Conservation (phyloP, 2,888 invertebrate species). For the Bellardia bayeri region DNA sequence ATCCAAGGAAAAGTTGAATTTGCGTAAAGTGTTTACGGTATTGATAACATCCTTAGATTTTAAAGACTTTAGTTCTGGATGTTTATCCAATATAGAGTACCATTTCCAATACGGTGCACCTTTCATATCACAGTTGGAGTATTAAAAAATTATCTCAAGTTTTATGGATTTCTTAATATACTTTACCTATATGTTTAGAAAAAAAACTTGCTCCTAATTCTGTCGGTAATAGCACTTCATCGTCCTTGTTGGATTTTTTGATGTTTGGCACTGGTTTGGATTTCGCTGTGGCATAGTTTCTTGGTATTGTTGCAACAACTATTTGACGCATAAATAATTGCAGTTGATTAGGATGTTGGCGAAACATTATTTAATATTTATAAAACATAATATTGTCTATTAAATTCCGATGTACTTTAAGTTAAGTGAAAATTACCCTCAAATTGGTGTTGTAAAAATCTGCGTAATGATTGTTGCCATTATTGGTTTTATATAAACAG, state of each 20-base stretch:
- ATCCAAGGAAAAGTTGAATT: constrained; percentile 84
- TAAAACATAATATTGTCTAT: not conserved
- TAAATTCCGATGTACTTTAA: not conserved
- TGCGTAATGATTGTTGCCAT: not conserved
- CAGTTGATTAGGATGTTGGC: constrained; percentile 24
- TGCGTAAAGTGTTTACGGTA: constrained; percentile 77
- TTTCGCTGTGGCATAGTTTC: constrained; percentile 43
- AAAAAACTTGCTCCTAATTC: constrained; percentile 60
- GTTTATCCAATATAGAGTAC: constrained; percentile 77
- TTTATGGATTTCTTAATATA: not conserved
- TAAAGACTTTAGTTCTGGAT: constrained; percentile 79
- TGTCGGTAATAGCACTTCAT: constrained; percentile 21
- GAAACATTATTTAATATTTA: constrained; percentile 41
- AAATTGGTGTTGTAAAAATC: not conserved
- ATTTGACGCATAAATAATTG: constrained; percentile 47
- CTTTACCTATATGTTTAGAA: constrained; percentile 60
- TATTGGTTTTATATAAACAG: too few relatives aligned
- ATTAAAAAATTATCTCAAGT: not conserved
- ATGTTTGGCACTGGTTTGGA: not conserved
- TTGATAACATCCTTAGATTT: constrained; percentile 80
- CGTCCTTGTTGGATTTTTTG: not conserved
- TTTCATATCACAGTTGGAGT: constrained; percentile 40
- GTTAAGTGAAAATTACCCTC: not conserved
- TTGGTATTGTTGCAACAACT: constrained; percentile 6
- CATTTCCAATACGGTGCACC: constrained; percentile 79